Percentiles rank a stretch among this genome's conserved stretches.
Conservation (phyloP, 2,113 vertebrate genomes). For the Podarcis raffonei region DNA sequence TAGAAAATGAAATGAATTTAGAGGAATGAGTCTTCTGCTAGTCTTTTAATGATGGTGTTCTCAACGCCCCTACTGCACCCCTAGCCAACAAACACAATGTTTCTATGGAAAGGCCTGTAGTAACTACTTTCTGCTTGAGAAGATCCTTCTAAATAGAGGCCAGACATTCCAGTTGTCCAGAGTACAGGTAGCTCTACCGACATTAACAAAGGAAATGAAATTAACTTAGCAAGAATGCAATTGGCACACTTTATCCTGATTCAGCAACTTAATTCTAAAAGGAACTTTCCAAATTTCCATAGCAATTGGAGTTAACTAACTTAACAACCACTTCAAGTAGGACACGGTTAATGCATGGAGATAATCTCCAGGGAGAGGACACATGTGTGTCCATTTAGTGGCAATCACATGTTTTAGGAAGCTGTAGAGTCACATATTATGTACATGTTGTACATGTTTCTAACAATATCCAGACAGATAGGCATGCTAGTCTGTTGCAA, state of each 20-base stretch:
- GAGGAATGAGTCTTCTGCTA: not conserved
- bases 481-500: too few species aligned
- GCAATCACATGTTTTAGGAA: not conserved
- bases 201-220: not conserved
- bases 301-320: not conserved
- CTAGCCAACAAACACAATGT: not conserved
- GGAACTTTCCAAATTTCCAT: too few species aligned
- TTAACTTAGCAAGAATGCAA: not conserved
- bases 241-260: not conserved
- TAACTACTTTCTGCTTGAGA: not conserved
- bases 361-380: not conserved
- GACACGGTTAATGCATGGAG: not conserved
- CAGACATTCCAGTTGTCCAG: not conserved
- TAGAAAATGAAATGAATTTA: not conserved
- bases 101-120: not conserved
- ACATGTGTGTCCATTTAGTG: not conserved
- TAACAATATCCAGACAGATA: too few species aligned
- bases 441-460: not conserved
- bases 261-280: too few species aligned
- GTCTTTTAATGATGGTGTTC: not conserved
- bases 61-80: not conserved
- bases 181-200: not conserved
- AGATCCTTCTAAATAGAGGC: not conserved
- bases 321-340: not conserved
- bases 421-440: not conserved